Evolutionary conservation across 2,797 vertebrate genomes (phyloP), one percentile per base, ranked within the genome.

Genomic region (Eulemur rubriventer): DNA sequence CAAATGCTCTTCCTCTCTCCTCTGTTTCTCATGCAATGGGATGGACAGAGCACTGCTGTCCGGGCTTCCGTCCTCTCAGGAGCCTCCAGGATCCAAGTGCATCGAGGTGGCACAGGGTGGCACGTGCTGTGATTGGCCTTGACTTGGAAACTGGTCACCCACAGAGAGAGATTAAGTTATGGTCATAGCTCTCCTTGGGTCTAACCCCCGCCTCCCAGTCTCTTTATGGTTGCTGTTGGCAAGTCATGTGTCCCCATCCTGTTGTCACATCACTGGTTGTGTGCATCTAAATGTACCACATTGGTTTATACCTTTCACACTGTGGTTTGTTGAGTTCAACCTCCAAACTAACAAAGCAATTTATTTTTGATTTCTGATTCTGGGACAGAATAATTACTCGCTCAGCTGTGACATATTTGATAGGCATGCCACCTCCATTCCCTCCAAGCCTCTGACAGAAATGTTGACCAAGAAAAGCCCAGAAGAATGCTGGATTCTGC

Each of bases 1-100:
- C 16, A 20, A 7, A 12, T 18, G 7, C 12, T 55, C 43, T 41
- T 16, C 5, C 65, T 52, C 48, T 73, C 17, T 46, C 41, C n/a
- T 75, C 33, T 9, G 4, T 14, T 20, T 48, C 16, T 26, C 30
- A 7, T 3, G 11, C 0, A 6, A 26, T 0, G 11, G 30, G 73
- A 75, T 2, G 7, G 33, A 43, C 17, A 8, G 48, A 50, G 20
- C 41, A 13, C 26, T 17, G 63, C 50, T 28, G 0, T 1, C 20
- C 55, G 18, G 12, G 38, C 6, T 22, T 2, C 4, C 57, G 33
- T 35, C 35, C n/a, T 79, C 35, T 1, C 17, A 41, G 24, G 24
- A 50, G 35, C 41, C 65, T 88, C 24, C 6, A 24, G 0, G 41
- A 28, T 59, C 50, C 59, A 55, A 20, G 10, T 0, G 41, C 48